Base-by-base conservation (phyloP, 92 coral and sea anemone genomes). In the Siderastrea radians region DNA sequence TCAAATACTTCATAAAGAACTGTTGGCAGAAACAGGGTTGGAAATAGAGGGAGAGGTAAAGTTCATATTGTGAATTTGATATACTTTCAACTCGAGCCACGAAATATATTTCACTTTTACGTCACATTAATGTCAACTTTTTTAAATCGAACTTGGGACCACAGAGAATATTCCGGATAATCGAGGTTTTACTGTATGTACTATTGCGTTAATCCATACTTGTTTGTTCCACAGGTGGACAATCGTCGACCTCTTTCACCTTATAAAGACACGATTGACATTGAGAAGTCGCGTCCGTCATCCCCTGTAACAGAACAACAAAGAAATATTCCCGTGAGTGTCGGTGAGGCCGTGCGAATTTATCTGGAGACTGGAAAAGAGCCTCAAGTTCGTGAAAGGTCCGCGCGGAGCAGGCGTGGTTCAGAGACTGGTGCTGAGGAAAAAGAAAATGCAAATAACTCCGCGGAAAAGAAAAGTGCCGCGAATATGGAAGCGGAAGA, bases 271-370 rank as follows among this genome's bases (percentile, higher is more conserved):
- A 84, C 83, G 49, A 90, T 91, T 62, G 96, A 95, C 6, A 93
- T 93, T 15, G 90, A 91, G 74, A 93, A 74, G 86, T 95, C 96
- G 19, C 96, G 98, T 9, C 96, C 98, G 43, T 81, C 90, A 53
- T 86, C 96, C 46, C 93, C 98, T 49, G 67, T 89, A 8, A 63
- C 77, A 13, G 93, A 82, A 14, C 45, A 88, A 9, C 86, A 93
- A 59, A 84, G 92, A 55, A 80, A 70, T 47, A 77, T 88, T 26
- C 92, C 95, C 14, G 90, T 95, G 14, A 83, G 91, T 49, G 91
- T 95, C 44, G 94, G 92, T 49, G 87, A 84, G 78, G 90, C 92
- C 46, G 98, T 95, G 49, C 77, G 84, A 61, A 83, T 78, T 66
- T 95, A 93, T 74, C 57, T 95, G 46, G 92, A 93, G 78, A 80